These are phyloP conservation scores for Amiota minor DNA, from an alignment of 2,888 invertebrate genomes.

Conservation along the genomic window DNA sequence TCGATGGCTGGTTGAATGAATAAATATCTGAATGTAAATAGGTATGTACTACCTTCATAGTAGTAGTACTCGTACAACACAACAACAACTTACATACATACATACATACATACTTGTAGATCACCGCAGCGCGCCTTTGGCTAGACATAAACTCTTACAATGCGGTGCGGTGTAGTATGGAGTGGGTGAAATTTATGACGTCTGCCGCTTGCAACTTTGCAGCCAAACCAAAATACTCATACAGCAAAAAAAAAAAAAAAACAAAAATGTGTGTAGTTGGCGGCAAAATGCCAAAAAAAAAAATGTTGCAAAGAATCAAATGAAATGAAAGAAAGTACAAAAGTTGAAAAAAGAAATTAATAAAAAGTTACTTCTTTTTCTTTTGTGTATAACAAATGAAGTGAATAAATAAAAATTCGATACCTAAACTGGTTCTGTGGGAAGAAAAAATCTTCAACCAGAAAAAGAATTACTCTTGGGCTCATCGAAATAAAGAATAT, in stretches of 20 bases:
- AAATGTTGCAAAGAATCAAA: constrained; percentile 37
- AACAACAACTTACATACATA: constrained; percentile 18
- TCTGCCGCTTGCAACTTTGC: constrained; percentile 56
- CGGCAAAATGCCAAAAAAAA: constrained; percentile 59
- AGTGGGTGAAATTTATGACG: constrained; percentile 54
- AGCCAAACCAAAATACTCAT: constrained; percentile 49
- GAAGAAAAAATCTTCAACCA: too few relatives aligned
- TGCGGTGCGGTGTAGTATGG: constrained; percentile 26
- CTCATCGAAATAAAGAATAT: too few relatives aligned
- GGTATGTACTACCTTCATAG: too few relatives aligned
- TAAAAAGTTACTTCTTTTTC: constrained; percentile 32
- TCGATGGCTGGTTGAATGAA: too few relatives aligned
- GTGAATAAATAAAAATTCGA: constrained; percentile 44
- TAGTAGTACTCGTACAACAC: neutral
- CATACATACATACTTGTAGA: neutral
- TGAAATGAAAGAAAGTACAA: neutral
- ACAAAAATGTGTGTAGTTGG: constrained; percentile 5
- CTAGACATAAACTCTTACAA: constrained; percentile 26
- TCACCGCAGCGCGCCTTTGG: constrained; percentile 19
- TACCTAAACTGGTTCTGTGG: neutral
- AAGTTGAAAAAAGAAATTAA: constrained; percentile 30
- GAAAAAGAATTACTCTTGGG: too few relatives aligned
- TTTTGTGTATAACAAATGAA: constrained; percentile 54
- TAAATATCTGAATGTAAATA: too few relatives aligned
- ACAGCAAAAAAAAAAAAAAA: neutral